Evolutionary conservation across 2,888 invertebrate species (phyloP).

Genomic region (Eucera pruinosa): DNA sequence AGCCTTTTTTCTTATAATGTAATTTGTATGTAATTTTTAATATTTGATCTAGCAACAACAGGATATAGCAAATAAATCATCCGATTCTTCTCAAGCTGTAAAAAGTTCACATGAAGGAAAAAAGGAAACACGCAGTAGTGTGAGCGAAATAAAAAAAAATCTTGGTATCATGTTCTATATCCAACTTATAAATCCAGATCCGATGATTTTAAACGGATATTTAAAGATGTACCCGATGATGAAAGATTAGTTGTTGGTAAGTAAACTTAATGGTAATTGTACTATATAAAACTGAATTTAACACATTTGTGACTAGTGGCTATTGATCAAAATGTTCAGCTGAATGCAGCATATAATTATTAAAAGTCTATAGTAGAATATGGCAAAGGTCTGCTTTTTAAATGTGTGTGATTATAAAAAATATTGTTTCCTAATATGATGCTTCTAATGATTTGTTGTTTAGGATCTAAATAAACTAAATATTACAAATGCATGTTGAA

Average conservation of each 20-base stretch:
- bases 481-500: no score
- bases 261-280: constrained; percentile 25
- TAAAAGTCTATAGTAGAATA: no score
- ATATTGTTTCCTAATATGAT: no score
- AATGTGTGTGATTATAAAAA: no score
- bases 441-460: no score
- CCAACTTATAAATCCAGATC: constrained; percentile 97
- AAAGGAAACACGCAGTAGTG: constrained; percentile 84
- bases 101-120: constrained; percentile 78
- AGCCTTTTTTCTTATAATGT: no score
- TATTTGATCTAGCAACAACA: constrained; percentile 14
- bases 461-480: no score
- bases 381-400: no score
- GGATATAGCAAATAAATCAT: constrained; percentile 74
- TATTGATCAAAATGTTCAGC: no score
- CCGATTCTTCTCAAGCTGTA: constrained; percentile 79
- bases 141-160: constrained; percentile 89
- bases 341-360: no score
- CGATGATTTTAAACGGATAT: constrained; percentile 96
- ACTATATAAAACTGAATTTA: background rate
- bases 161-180: constrained; percentile 94
- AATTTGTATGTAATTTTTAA: constrained; percentile 1
- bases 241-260: constrained; percentile 97
- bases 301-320: no score
- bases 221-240: constrained; percentile 95